Evolutionary conservation across 2,797 vertebrate species (phyloP).

Genomic region (Labroides dimidiatus): DNA sequence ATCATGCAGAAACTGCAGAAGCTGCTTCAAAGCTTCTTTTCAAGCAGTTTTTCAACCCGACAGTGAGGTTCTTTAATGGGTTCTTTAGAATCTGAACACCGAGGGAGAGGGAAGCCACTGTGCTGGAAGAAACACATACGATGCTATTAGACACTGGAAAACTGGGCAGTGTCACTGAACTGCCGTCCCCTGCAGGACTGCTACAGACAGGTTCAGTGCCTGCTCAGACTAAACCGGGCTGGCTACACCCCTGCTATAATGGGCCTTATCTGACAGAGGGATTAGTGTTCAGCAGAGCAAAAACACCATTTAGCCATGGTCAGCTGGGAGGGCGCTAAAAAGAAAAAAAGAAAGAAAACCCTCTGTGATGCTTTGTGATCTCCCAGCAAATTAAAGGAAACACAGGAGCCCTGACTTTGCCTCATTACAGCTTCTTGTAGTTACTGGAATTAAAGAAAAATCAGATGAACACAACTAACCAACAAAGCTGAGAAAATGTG

Average conservation of each 20-base stretch:
- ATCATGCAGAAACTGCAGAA: neutral
- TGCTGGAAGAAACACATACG: neutral
- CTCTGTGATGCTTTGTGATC: constrained; percentile 73
- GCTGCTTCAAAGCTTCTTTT: constrained; percentile 18
- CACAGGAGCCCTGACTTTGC: constrained; percentile 62
- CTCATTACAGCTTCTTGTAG: constrained; percentile 59
- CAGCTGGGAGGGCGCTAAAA: constrained; percentile 72
- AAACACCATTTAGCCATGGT: constrained; percentile 77
- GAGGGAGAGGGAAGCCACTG: constrained; percentile 9
- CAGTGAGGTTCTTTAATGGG: constrained; percentile 20
- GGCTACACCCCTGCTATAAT: constrained; percentile 69
- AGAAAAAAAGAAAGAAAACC: too few relatives aligned
- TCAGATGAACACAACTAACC: constrained; percentile 17
- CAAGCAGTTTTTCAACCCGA: constrained; percentile 7
- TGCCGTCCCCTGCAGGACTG: constrained; percentile 50
- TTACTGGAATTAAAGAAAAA: constrained; percentile 55
- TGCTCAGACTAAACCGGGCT: constrained; percentile 60
- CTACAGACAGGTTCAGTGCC: constrained; percentile 60
- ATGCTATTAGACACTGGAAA: constrained; percentile 34
- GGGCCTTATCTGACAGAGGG: constrained; percentile 79
- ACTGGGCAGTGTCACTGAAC: constrained; percentile 22
- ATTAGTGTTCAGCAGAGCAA: constrained; percentile 82
- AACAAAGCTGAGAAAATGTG: constrained; percentile 16
- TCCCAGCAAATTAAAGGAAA: constrained; percentile 72
- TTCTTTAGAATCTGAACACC: constrained; percentile 32